Percentiles rank a stretch among this genome's conserved stretches.
Evolutionary conservation across 2,797 vertebrate genomes (phyloP).

Genomic region (Sebastes trivittatus): DNA sequence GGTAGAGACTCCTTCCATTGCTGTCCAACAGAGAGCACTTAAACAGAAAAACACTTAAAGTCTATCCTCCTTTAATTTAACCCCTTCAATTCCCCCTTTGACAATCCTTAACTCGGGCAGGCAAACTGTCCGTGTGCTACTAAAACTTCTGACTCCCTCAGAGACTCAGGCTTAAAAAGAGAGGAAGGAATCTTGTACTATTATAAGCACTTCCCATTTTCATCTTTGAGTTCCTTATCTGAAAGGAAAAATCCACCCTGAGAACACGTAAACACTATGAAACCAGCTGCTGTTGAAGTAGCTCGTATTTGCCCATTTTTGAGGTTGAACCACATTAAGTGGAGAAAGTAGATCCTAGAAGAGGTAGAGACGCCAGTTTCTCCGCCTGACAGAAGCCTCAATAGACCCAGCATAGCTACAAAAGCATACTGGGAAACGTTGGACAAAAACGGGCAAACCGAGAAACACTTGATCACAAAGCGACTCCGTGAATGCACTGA

Average conservation of each 20-base stretch:
- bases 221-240: constrained; percentile 39
- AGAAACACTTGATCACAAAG: constrained; percentile 5
- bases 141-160: constrained; percentile 57
- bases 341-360: background rate
- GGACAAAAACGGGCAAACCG: background rate
- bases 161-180: constrained; percentile 70
- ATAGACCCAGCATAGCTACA: background rate
- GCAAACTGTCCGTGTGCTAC: constrained; percentile 30
- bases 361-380: background rate
- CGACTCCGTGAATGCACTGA: constrained; percentile 4
- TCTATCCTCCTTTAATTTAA: constrained; percentile 53
- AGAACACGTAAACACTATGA: constrained; percentile 38
- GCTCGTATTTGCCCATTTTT: background rate
- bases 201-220: constrained; percentile 55
- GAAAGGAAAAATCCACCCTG: constrained; percentile 57
- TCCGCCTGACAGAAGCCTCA: background rate
- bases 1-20: constrained; percentile 62
- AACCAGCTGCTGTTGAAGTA: constrained; percentile 23
- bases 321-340: background rate
- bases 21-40: constrained; percentile 88
- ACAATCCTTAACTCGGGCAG: constrained; percentile 91
- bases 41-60: constrained; percentile 47
- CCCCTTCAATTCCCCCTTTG: constrained; percentile 79
- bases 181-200: constrained; percentile 57
- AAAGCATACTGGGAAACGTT: constrained; percentile 17